Evolutionary conservation across 2,113 vertebrate species (phyloP).

Genomic region (Charina bottae): DNA sequence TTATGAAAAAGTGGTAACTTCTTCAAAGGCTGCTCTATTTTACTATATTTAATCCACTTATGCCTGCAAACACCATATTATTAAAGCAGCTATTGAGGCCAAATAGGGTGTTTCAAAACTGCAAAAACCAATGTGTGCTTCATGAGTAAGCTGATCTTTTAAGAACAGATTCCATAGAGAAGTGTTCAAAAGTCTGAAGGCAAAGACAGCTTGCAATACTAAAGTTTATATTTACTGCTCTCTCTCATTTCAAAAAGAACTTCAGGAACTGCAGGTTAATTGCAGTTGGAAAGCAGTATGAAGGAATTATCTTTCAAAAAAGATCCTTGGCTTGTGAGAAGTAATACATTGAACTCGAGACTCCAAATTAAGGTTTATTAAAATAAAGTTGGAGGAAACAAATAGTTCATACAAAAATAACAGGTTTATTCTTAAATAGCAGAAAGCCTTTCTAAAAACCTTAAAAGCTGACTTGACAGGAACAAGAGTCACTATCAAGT

Average conservation of each 20-base stretch:
- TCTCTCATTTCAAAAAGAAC: background rate
- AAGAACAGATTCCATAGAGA: background rate
- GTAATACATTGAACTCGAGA: background rate
- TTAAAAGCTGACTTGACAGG: background rate
- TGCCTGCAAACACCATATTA: background rate
- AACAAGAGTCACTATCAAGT: background rate
- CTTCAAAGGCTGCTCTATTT: background rate
- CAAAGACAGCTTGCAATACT: background rate
- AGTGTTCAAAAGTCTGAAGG: background rate
- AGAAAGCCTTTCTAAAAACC: background rate
- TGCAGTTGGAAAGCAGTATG: background rate
- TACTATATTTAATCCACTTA: background rate
- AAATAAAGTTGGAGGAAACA: background rate
- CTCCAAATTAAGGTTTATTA: background rate
- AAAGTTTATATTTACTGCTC: background rate
- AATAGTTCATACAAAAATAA: background rate
- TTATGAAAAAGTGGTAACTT: background rate
- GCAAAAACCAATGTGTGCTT: background rate
- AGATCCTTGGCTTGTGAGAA: background rate
- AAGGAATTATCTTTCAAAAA: background rate
- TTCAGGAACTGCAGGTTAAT: background rate
- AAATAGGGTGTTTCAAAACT: background rate
- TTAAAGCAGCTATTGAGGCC: background rate
- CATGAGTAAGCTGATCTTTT: background rate
- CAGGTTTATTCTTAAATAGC: background rate